Evolutionary conservation across 2,888 invertebrate species (phyloP), one percentile per base, ranked within the genome.

Genomic region (Protodeltote pygarga): DNA sequence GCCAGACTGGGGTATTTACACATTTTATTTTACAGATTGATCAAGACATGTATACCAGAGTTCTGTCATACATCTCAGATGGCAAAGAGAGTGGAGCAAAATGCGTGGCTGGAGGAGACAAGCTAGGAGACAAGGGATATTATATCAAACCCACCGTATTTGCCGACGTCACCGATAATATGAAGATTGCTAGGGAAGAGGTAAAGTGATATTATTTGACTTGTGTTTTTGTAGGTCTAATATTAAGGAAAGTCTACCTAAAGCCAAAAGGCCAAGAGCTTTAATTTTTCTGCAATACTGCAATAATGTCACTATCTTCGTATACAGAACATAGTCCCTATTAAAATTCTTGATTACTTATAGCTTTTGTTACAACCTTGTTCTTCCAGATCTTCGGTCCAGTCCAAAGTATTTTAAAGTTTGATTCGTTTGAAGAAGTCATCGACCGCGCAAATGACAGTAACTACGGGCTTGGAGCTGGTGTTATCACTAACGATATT

Each of bases 351-450:
- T 9, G 2, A 33, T 14, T 3, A 5, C 8, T 8, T n/a, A 11
- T 9, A 9, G 8, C 5, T 10, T 16, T 17, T 6, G 2, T 11
- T 19, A 9, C 2, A 31, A 11, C 5, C 1, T 2, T 8, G 9
- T 15, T 9, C 11, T 65, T 71, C 5, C 69, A 97, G 97, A 98
- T 98, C 69, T 98, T 98, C 79, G 98, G 98, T 0, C 98, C 98
- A 0, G 98, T 98, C 0, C 97, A 97, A 87, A 95, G 95, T 42
- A 97, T 98, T 63, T 90, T 98, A 35, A 97, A 97, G 83, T 98
- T 98, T 73, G 95, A 95, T 31, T 94, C 94, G 0, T 87, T 96
- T 50, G 95, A 95, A 1, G 98, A 98, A 83, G 96, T 96, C 0
- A 94, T 98, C 29, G 95, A 96, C 58, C 93, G 97, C 55, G 97